Base-by-base conservation (phyloP, 1,140 invertebrate species). In the Drosophila tsacasi region DNA sequence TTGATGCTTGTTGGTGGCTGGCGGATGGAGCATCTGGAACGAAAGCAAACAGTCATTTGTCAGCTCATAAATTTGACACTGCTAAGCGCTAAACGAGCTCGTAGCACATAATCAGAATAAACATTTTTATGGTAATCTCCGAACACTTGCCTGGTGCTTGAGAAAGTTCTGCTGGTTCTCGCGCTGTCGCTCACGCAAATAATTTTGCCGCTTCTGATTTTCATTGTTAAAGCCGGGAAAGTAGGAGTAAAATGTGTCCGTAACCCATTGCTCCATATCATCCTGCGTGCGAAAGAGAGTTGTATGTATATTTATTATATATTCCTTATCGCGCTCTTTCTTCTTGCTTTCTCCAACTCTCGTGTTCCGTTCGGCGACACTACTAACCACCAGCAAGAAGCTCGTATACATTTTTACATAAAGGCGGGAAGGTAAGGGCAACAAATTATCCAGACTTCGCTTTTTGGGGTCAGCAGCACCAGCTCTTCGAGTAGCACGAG, bases 251-350 rank as follows among this genome's bases (percentile, higher is more conserved):
- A 93, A 93, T 83, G 87, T 91, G 79, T 93, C 92, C 61, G 92
- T 87, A 78, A 93, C 85, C 92, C 92, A 93, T 85, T 93, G 87
- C 77, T 93, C 92, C 92, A 93, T 93, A 80, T 92, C 87, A 92
- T 92, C 91, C 91, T 92, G 73, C 27, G 55, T 35, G 68, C 49
- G 44, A 57, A 52, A 76, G 71, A 60, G 66, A 82, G 17, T 40
- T n/a, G 50, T 55, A 32, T 72, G 27, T 65, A 65, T 66, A 55
- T 44, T 47, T 74, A 57, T 54, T 67, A 59, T 75, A 74, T 69
- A 59, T 54, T 72, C 42, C 75, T 76, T 85, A 64, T 61, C 50
- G 67, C 23, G 23, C 37, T 30, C 25, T 40, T 73, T 42, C 39
- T 46, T 60, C 61, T 65, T n/a, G n/a, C n/a, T n/a, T n/a, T n/a